Evolutionary conservation across 2,888 invertebrate genomes (phyloP).

Genomic region (Dasypogon diadema): DNA sequence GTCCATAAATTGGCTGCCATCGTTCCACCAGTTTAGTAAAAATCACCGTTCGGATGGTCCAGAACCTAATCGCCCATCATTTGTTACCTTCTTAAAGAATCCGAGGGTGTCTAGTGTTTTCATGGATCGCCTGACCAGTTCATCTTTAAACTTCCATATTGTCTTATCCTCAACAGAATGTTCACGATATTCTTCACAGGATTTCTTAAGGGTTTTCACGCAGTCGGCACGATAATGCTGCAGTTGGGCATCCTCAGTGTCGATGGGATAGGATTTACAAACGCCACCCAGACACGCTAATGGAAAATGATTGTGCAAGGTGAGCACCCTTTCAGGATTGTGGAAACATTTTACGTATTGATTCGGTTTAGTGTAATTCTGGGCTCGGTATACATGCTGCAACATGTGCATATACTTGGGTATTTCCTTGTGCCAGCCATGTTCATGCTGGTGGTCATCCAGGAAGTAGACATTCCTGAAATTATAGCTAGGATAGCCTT

Average conservation of each 20-base stretch:
- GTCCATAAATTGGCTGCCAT: conserved; percentile 53
- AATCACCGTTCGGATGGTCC: conserved; percentile 67
- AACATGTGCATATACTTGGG: conserved; percentile 94
- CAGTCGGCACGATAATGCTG: conserved; percentile 96
- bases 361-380: conserved; percentile 92
- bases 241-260: conserved; percentile 85
- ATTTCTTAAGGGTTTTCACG: conserved; percentile 86
- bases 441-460: conserved; percentile 84
- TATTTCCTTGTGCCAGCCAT: conserved; percentile 83
- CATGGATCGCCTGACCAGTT: conserved; percentile 78
- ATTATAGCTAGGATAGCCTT: conserved; percentile 78
- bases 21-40: conserved; percentile 60
- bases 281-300: conserved; percentile 86
- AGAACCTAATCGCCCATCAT: conserved; percentile 15
- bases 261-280: conserved; percentile 87
- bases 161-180: conserved; percentile 86
- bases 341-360: conserved; percentile 96
- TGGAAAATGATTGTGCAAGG: conserved; percentile 93
- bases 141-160: conserved; percentile 88
- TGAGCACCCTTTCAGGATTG: conserved; percentile 88
- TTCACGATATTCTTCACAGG: conserved; percentile 84
- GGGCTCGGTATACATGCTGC: conserved; percentile 90
- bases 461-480: conserved; percentile 93
- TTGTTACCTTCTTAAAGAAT: conserved; percentile 67
- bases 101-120: conserved; percentile 79